Evolutionary conservation across 2,113 vertebrate genomes (phyloP), one percentile per base, ranked within the genome.

Genomic region (Tetrao urogallus): DNA sequence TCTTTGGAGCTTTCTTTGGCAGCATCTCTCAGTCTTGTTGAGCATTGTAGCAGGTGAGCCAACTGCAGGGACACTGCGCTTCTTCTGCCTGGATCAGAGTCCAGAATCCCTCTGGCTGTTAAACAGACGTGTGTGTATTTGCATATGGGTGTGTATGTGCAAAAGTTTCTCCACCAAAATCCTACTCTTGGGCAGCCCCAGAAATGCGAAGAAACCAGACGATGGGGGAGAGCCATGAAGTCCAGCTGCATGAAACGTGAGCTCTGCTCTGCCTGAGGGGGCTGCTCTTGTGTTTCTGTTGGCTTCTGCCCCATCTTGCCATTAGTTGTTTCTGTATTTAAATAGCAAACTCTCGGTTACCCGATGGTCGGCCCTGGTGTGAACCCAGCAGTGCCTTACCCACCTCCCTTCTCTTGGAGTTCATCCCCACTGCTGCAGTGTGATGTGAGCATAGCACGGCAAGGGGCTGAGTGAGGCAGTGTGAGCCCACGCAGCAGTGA

Each of bases 61-160:
- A 48, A 60, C 38, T 5, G 0, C 21, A 28, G 45, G 13, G 21
- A 6, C 64, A 40, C 1, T 1, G 56, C 66, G 36, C 57, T 85
- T 13, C 12, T 63, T 72, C 84, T 74, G 50, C 73, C 50, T 74
- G 69, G 88, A 67, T 94, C 92, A 81, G 92, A 94, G 76, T 90
- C 90, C 86, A 42, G 75, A 22, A 94, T 76, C 64, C 40, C 42
- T 27, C 0, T 38, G 74, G 67, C 78, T 69, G 57, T 57, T 86
- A 16, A 86, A 34, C 0, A 36, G 64, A 54, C 2, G 0, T n/a
- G 47, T 24, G 30, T 42, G 20, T 50, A 1, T 32, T 10, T 22
- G 10, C 52, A 36, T 24, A 13, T 3, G 17, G 28, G 36, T 1
- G 66, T 2, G 17, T 3, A 32, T 17, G 12, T 15, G 13, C 43